Conservation (phyloP, 1,140 invertebrate species). For the Eulimnadia texana region DNA sequence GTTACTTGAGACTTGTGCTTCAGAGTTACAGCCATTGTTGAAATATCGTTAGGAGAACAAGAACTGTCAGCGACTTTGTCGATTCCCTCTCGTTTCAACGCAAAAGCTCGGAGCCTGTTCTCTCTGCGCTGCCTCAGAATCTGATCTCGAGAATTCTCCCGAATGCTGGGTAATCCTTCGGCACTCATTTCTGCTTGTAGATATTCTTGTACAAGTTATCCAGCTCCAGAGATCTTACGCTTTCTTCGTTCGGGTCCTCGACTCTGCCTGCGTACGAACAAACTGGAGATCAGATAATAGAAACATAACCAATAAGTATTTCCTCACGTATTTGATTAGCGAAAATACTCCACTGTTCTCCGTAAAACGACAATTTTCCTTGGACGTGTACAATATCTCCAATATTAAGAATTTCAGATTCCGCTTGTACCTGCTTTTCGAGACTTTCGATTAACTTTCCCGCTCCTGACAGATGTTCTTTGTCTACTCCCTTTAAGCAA, state of each 20-base stretch:
- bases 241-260: not conserved
- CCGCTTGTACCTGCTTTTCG: not conserved
- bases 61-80: not conserved
- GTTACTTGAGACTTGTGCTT: slow-evolving; percentile 2
- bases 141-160: not conserved
- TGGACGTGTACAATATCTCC: not conserved
- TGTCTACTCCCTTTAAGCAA: not conserved
- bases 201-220: not conserved
- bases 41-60: not conserved
- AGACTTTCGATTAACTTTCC: not conserved
- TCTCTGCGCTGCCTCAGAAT: not conserved
- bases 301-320: not conserved
- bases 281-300: not conserved
- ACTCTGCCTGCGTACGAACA: not conserved
- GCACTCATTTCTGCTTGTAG: slow-evolving; percentile 3
- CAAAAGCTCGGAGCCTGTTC: not conserved
- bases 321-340: not conserved
- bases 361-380: slow-evolving; percentile 1
- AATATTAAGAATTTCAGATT: not conserved
- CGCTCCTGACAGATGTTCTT: not conserved
- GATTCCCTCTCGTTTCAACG: slow-evolving; percentile 5
- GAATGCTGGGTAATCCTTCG: not conserved
- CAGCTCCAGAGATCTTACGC: not conserved
- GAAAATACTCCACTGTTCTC: slow-evolving; percentile 4
- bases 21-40: not conserved